Base-by-base conservation (phyloP, 1,140 invertebrate genomes). In the Drosophila repletoides region DNA sequence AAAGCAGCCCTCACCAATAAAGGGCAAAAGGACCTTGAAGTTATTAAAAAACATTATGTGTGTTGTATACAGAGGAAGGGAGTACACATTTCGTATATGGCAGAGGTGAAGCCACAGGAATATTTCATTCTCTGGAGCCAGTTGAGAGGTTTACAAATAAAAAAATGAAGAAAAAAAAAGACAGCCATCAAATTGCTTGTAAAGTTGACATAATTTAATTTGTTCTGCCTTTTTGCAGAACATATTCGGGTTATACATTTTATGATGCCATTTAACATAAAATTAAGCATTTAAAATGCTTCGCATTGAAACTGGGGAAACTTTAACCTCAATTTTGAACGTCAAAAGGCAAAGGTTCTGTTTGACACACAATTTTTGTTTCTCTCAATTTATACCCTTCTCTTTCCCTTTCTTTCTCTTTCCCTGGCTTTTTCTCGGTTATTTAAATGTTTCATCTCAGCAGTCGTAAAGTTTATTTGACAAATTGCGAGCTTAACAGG, bases 381-480 rank as follows among this genome's bases (percentile, higher is more conserved):
- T 38, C n/a, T n/a, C n/a, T n/a, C n/a, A n/a, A n/a, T n/a, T n/a
- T n/a, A n/a, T n/a, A n/a, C n/a, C n/a, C n/a, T 55, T 63, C 46
- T 51, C 6, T 19, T 21, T 36, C 51, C 22, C 17, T 3, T 17
- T 28, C 17, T 36, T 38, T 40, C n/a, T n/a, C n/a, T n/a, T n/a
- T n/a, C n/a, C 19, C 0, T 40, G 33, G 3, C n/a, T 22, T 45
- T 55, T 34, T 41, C 17, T 38, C 17, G 12, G 65, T 77, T 72
- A 77, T 79, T 79, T 66, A 55, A 79, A 79, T 71, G 65, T 58
- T 60, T 51, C 55, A 48, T 29, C 48, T 29, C 19, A 46, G 38
- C 33, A 74, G 75, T 79, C 76, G 66, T 79, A 71, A 80, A 79
- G 43, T 80, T 79, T 80, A 65, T 75, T 79, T 79, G 76, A 74